Evolutionary conservation across 2,888 invertebrate genomes (phyloP).

Genomic region (Macroteleia sp.): DNA sequence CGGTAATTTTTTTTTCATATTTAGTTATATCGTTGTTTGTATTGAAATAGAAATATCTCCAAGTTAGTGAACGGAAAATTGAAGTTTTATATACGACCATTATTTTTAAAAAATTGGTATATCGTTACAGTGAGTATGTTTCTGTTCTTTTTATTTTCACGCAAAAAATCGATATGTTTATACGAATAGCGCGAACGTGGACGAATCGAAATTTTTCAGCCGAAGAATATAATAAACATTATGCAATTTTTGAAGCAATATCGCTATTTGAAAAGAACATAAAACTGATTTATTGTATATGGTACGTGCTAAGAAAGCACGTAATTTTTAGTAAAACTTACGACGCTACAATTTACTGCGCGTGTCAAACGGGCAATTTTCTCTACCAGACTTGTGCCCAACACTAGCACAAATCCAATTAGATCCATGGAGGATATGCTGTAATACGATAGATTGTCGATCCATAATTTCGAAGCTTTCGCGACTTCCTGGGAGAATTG

Average conservation of each 20-base stretch:
- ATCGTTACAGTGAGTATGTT: too few relatives aligned
- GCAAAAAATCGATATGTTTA: constrained; percentile 10
- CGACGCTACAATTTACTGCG: constrained; percentile 64
- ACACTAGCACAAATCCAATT: constrained; percentile 67
- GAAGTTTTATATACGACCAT: constrained; percentile 26
- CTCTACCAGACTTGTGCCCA: constrained; percentile 58
- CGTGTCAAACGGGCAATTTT: constrained; percentile 67
- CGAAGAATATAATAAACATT: constrained; percentile 47
- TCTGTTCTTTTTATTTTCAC: background rate
- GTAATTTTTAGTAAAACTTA: constrained; percentile 68
- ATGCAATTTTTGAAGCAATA: constrained; percentile 49
- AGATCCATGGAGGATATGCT: constrained; percentile 65
- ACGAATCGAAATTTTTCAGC: constrained; percentile 1
- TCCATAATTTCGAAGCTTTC: constrained; percentile 64
- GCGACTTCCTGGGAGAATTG: constrained; percentile 60
- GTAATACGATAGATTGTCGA: constrained; percentile 64
- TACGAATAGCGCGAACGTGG: constrained; percentile 18
- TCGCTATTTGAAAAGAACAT: constrained; percentile 46
- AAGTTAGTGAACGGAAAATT: constrained; percentile 1
- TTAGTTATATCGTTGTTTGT: too few relatives aligned
- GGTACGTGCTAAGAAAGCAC: constrained; percentile 65
- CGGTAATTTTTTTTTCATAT: too few relatives aligned
- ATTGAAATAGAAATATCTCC: too few relatives aligned
- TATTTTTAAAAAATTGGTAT: too few relatives aligned
- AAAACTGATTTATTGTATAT: constrained; percentile 62